phyloP scores from a whole-genome alignment of 2,113 vertebrate genomes.

The Pomatorhinus ruficollis region DNA sequence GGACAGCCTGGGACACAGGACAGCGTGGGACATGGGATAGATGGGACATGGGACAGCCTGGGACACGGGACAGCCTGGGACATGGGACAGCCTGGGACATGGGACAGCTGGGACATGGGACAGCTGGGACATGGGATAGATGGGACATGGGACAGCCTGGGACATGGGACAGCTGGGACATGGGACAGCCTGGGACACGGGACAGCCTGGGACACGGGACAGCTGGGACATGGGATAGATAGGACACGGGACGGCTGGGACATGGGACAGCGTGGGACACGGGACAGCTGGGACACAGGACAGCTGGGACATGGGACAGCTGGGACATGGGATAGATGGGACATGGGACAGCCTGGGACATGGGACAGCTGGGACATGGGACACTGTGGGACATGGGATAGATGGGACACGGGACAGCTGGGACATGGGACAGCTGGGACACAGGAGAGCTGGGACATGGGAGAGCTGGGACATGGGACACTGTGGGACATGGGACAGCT shows the following conservation, averaged over 20 bases:
- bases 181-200: too few species aligned
- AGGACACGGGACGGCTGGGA: too few species aligned
- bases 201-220: rapidly evolving
- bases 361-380: too few species aligned
- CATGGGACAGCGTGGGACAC: rapidly evolving
- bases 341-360: too few species aligned
- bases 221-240: too few species aligned
- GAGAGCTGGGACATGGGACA: not conserved
- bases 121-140: too few species aligned
- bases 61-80: not conserved
- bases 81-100: not conserved
- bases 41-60: not conserved
- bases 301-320: rapidly evolving
- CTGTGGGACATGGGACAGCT: rapidly evolving
- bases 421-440: too few species aligned
- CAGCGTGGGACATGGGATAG: not conserved
- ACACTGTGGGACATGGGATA: rapidly evolving
- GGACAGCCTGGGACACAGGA: too few species aligned
- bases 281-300: not conserved
- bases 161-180: too few species aligned
- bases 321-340: not conserved
- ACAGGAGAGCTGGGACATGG: not conserved
- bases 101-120: not conserved
- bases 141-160: too few species aligned
- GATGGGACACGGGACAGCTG: not conserved